Evolutionary conservation across 2,113 vertebrate species (phyloP).

Genomic region (Girardinichthys multiradiatus): DNA sequence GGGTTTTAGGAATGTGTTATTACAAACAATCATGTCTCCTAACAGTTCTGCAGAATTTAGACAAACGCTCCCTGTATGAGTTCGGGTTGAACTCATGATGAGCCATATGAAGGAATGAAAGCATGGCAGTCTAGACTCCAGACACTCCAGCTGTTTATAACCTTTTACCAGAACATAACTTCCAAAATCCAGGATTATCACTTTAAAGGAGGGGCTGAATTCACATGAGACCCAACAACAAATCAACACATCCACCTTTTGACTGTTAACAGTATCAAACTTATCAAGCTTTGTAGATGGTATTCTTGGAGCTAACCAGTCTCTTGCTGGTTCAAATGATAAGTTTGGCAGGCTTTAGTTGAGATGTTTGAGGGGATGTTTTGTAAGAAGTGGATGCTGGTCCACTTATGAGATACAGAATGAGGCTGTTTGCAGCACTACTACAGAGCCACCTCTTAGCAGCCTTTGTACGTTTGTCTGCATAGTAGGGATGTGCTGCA

Average conservation of each 20-base stretch:
- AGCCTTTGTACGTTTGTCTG: conserved; percentile 52
- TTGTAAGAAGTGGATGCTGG: conserved; percentile 45
- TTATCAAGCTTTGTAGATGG: conserved; percentile 61
- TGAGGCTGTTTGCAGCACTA: conserved; percentile 29
- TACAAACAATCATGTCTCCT: too few relatives aligned
- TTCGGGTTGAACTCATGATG: too few relatives aligned
- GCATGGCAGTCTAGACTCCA: too few relatives aligned
- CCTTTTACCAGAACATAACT: neutral
- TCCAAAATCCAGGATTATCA: neutral
- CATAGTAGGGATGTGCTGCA: conserved; percentile 46
- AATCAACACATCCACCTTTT: conserved; percentile 1
- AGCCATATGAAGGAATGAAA: too few relatives aligned
- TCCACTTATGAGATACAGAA: conserved; percentile 43
- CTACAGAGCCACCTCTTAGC: conserved; percentile 45
- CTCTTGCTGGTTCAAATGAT: conserved; percentile 54
- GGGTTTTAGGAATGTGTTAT: too few relatives aligned
- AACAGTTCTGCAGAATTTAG: too few relatives aligned
- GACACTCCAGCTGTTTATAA: too few relatives aligned
- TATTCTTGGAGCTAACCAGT: conserved; percentile 54
- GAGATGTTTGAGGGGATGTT: conserved; percentile 57
- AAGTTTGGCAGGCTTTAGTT: conserved; percentile 54
- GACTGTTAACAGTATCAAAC: conserved; percentile 43
- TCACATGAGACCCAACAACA: conserved; percentile 14
- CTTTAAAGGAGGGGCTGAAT: conserved; percentile 47
- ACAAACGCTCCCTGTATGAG: too few relatives aligned